Percentiles rank a stretch among this genome's conserved stretches.
Conservation (phyloP, 2,888 invertebrate species). For the Pristionchus maxplancki region DNA sequence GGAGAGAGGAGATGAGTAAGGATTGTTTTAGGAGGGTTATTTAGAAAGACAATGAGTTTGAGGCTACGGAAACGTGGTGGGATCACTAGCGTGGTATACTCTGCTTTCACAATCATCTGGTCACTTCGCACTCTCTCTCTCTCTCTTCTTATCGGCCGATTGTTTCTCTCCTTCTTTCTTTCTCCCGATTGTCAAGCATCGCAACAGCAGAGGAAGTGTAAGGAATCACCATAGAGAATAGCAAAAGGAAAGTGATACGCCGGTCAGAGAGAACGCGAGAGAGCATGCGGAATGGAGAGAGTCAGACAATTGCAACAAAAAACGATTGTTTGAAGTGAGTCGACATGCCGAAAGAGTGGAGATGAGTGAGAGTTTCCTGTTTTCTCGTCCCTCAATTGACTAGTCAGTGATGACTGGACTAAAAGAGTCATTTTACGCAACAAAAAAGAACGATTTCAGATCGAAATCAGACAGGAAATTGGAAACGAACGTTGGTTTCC, state of each 20-base stretch:
- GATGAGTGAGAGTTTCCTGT: conserved; percentile 36
- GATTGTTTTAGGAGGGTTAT: too few relatives aligned
- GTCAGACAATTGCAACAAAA: background rate
- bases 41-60: background rate
- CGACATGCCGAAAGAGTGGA: background rate
- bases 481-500: background rate
- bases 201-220: background rate
- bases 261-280: background rate
- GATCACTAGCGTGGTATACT: background rate
- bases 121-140: conserved; percentile 21
- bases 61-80: background rate
- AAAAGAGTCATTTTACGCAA: background rate
- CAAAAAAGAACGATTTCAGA: background rate
- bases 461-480: background rate
- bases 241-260: background rate
- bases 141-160: conserved; percentile 4
- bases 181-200: background rate
- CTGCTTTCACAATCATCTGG: conserved; percentile 31
- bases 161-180: background rate
- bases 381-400: background rate
- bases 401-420: background rate
- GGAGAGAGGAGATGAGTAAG: background rate
- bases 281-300: background rate
- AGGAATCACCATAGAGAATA: background rate
- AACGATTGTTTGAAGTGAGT: background rate